Base-by-base conservation (phyloP, 1,140 invertebrate species). In the Zeugodacus cucurbitae region DNA sequence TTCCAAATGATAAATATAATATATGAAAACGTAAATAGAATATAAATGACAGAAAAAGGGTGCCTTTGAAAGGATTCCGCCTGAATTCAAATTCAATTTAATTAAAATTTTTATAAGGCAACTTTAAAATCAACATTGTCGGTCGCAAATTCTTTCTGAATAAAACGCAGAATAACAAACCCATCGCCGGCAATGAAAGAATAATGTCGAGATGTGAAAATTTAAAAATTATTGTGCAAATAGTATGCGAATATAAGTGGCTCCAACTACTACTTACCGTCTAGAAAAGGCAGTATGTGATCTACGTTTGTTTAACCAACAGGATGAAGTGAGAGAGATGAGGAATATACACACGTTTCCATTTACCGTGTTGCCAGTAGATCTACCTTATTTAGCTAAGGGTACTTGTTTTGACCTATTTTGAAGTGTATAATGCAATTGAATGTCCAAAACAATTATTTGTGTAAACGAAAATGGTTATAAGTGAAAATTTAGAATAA, bases 161-260 rank as follows among this genome's bases (percentile, higher is more conserved):
- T 44, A 48, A 26, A 82, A 48, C n/a, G 58, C 44, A 48, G 22
- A 48, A 82, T 7, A 48, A 82, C 41, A 82, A 48, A 17, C 41
- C 22, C 44, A 48, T 29, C 8, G 11, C 10, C 8, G 37, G 37
- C 10, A 11, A 48, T 82, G 8, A 74, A 20, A 7, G 67, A 37
- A 74, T 37, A 37, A 74, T 82, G 70, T 48, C 7, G 41, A 10
- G 58, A n/a, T 29, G 41, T 26, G 44, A 17, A 48, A 78, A 54
- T 26, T 82, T 82, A 17, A 48, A 48, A 82, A 82, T 82, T 48
- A 48, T 48, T 82, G 74, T 82, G 74, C 74, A 82, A 82, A 82
- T 82, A 82, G 48, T 82, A 82, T 82, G 41, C 74, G 74, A 82
- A 82, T 48, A 48, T 82, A 82, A 48, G 74, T 82, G 74, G 26